A percentile compares a stretch with the other conserved stretches of the same genome.
Evolutionary conservation across 2,113 vertebrate genomes (phyloP).

Genomic region (Monarcha castaneiventris): DNA sequence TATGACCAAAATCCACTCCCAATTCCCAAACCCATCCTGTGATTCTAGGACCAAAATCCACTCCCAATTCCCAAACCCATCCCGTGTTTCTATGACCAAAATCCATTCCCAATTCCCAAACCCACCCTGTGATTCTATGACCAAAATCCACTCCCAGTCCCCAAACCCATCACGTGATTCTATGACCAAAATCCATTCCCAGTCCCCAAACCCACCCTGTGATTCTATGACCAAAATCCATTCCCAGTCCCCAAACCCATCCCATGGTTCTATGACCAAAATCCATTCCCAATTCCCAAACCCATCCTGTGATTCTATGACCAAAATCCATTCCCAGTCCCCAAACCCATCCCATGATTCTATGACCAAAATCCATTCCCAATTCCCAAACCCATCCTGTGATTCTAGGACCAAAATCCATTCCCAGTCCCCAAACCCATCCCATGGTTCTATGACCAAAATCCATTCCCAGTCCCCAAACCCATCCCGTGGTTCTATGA

Average conservation of each 20-base stretch:
- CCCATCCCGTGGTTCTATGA: accelerated
- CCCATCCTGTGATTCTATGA: neutral
- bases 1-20: too few relatives aligned
- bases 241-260: neutral
- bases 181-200: neutral
- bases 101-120: neutral
- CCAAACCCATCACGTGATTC: neutral
- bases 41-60: too few relatives aligned
- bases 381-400: neutral
- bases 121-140: too few relatives aligned
- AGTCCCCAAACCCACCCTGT: neutral
- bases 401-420: neutral
- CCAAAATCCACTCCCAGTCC: neutral
- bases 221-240: neutral
- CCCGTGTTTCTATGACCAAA: neutral
- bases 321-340: neutral
- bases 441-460: too few relatives aligned
- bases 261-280: neutral
- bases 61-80: too few relatives aligned
- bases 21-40: too few relatives aligned
- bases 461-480: neutral
- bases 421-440: neutral
- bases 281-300: neutral
- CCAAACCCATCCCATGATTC: neutral
- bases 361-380: neutral